Base-by-base conservation (phyloP, 2,113 vertebrate genomes). In the Ascaphus truei region DNA sequence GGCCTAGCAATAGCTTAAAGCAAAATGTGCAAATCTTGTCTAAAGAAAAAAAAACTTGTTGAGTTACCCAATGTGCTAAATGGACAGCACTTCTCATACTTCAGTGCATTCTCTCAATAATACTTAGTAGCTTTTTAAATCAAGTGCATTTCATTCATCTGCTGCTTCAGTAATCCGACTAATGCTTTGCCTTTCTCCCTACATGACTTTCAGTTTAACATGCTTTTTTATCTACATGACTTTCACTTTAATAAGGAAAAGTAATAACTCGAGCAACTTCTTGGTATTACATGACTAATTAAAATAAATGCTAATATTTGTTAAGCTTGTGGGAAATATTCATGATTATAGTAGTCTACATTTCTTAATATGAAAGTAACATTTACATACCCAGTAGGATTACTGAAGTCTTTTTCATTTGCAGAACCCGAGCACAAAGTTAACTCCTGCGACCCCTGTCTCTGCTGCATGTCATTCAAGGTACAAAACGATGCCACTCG, bases 401-500 rank as follows among this genome's bases (percentile, higher is more conserved):
- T 87, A 73, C 92, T 82, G 77, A 93, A 90, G 7, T 90, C 90
- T 30, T 93, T 92, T 73, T 87, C 83, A 36, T 91, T 89, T 4
- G 89, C 79, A 63, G 91, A 89, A 63, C 87, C 92, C 62, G 93
- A 89, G 39, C 91, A 88, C 73, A 93, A 79, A 72, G 88, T 84
- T 75, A 94, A 84, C 33, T 94, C 93, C 65, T 91, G 90, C 1
- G 91, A 62, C 63, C 85, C 91, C 71, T 93, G 92, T 8, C 85
- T 83, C 29, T 90, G 88, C 72, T 94, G 93, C 83, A 95, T 89
- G 64, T 95, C 95, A 9, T 86, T 95, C 89, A 98, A 89, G 62
- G 93, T 93, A 77, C 94, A 98, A 88, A 98, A 98, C 64, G 96
- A 94, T 0, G 92, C 89, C 79, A 94, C 93, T 33, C 94, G 89